Conservation (phyloP, 2,797 vertebrate species). For the Alexandromys oeconomus region DNA sequence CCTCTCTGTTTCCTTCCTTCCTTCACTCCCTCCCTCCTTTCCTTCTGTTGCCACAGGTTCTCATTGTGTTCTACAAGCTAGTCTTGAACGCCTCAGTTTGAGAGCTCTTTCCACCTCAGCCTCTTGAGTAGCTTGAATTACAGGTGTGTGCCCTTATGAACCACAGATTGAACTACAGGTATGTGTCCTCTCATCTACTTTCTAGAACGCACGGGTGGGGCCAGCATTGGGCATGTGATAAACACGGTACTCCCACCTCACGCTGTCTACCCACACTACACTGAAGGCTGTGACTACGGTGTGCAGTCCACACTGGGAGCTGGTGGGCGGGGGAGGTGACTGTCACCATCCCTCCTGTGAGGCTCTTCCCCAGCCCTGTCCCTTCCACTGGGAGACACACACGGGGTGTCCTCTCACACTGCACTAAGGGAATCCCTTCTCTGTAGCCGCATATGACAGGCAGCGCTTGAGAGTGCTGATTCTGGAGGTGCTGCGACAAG, state of each 20-base stretch:
- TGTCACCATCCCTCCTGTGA: not conserved
- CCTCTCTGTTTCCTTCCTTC: too few relatives aligned
- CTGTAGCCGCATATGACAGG: not conserved
- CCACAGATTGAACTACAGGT: not conserved
- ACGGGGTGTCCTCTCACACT: not conserved
- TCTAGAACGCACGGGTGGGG: not conserved
- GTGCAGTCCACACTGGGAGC: not conserved
- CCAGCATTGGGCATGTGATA: not conserved
- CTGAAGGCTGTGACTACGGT: not conserved
- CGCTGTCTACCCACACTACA: not conserved
- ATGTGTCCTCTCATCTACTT: not conserved
- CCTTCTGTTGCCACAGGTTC: not conserved
- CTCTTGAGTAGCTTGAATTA: not conserved
- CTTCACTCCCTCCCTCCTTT: not conserved
- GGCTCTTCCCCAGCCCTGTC: not conserved
- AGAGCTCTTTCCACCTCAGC: not conserved
- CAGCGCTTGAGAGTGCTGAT: not conserved
- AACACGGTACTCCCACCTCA: not conserved
- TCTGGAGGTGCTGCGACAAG: not conserved
- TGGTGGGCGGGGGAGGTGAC: rapidly evolving
- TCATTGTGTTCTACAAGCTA: not conserved
- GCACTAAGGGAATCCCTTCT: not conserved
- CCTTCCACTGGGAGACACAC: not conserved
- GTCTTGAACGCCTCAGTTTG: not conserved
- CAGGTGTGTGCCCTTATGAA: not conserved